Base-by-base conservation (phyloP, 1,140 invertebrate genomes). In the Cotesia typhae region DNA sequence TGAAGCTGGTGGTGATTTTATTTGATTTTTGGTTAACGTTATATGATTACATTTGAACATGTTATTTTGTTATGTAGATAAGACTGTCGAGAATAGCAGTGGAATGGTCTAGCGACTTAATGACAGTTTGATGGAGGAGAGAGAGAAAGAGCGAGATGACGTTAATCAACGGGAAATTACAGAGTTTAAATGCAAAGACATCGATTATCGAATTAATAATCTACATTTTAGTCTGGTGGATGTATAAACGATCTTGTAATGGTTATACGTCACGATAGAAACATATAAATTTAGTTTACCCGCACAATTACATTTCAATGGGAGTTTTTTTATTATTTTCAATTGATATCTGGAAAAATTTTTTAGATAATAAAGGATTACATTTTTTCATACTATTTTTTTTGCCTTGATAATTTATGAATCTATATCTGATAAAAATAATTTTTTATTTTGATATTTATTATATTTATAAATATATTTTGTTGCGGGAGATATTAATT, bases 121-220 rank as follows among this genome's bases (percentile, higher is more conserved):
- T 14, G 53, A 55, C 53, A 55, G 52, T 55, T n/a, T 28, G 28
- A 28, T 28, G 28, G 53, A n/a, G 17, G 5, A 4, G 12, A 55
- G 12, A 14, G 17, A 5, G 12, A n/a, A 4, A 3, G 12, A 5
- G 0, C 10, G 53, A 55, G 53, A 17, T 14, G 17, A 55, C n/a
- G 12, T 17, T 14, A 55, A 14, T 55, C 12, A 55, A 14, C 12
- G 12, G 28, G 9, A 36, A 14, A 60, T 60, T 35, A 35, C 28
- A 60, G 20, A 60, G 63, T 41, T 38, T 36, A 65, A 51, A 60
- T 60, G 59, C 36, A 59, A 37, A 76, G 70, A 73, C 76, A 75
- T 80, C 75, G 77, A 80, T 79, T 77, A 78, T 75, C 73, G 53
- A 69, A 69, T 55, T 69, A 59, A 69, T 69, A 65, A 41, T 47